These are phyloP conservation scores for Drosophila repleta DNA, from an alignment of 1,140 invertebrate species.

Conservation along the genomic window DNA sequence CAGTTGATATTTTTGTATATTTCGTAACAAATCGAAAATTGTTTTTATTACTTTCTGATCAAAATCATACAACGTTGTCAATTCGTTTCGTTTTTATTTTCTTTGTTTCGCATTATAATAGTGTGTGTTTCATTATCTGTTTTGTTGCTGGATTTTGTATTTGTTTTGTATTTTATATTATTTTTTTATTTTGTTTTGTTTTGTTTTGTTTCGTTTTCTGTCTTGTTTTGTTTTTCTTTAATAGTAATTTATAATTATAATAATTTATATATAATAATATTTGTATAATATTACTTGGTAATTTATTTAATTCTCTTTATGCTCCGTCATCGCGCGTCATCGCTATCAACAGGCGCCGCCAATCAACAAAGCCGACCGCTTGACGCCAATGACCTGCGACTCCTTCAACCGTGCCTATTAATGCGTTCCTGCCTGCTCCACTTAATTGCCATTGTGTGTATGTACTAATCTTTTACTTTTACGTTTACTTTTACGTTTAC, in stretches of 20 bases:
- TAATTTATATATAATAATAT: slow-evolving; percentile 82
- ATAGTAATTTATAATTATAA: slow-evolving; percentile 80
- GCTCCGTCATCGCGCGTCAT: slow-evolving; percentile 18
- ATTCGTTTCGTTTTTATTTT: slow-evolving; percentile 66
- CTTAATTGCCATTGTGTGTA: slow-evolving; percentile 30
- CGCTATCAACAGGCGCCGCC: slow-evolving; percentile 15
- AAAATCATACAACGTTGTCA: slow-evolving; percentile 84
- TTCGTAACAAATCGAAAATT: slow-evolving; percentile 84
- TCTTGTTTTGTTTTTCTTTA: slow-evolving; percentile 66
- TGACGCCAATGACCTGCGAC: slow-evolving; percentile 16
- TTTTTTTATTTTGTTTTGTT: slow-evolving; percentile 38
- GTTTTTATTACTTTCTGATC: slow-evolving; percentile 83
- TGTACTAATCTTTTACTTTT: slow-evolving; percentile 36
- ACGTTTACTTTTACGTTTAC: slow-evolving; percentile 31
- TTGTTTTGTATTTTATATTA: slow-evolving; percentile 18
- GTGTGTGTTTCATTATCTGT: slow-evolving; percentile 51
- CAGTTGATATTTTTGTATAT: slow-evolving; percentile 73
- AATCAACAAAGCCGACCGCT: slow-evolving; percentile 25
- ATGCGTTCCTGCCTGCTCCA: not conserved
- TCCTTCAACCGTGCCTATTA: slow-evolving; percentile 6
- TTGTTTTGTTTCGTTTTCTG: slow-evolving; percentile 16
- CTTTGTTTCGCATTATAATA: slow-evolving; percentile 23
- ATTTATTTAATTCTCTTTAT: slow-evolving; percentile 74
- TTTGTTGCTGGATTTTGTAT: slow-evolving; percentile 53
- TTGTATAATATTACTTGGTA: slow-evolving; percentile 83